Evolutionary conservation across 1,140 invertebrate species (phyloP).

Genomic region (Acromyrmex heyeri): DNA sequence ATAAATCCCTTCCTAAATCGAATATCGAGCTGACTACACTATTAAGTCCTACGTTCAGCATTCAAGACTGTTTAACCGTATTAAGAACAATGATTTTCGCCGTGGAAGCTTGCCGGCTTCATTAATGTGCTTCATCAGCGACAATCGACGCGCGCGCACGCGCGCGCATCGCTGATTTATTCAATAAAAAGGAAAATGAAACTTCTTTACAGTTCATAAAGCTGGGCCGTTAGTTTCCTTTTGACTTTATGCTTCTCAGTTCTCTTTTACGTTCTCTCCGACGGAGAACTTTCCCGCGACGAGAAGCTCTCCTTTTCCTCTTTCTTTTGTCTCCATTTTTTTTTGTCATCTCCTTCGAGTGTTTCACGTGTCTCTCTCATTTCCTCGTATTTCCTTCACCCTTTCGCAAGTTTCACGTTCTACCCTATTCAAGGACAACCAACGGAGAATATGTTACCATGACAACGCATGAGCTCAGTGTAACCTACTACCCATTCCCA

Average conservation of each 20-base stretch:
- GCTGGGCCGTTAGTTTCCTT: neutral
- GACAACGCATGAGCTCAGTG: conserved; percentile 78
- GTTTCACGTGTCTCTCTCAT: conserved; percentile 5
- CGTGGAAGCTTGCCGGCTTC: conserved; percentile 33
- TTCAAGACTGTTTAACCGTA: conserved; percentile 34
- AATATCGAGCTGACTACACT: conserved; percentile 26
- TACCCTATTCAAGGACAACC: conserved; percentile 80
- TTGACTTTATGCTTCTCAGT: conserved; percentile 30
- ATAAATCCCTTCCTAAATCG: conserved; percentile 18
- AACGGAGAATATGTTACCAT: conserved; percentile 80
- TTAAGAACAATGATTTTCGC: conserved; percentile 50
- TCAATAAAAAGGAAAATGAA: conserved; percentile 29
- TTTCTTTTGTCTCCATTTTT: conserved; percentile 17
- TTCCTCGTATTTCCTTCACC: conserved; percentile 4
- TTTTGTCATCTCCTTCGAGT: neutral
- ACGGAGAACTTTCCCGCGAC: conserved; percentile 20
- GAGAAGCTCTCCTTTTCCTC: conserved; percentile 28
- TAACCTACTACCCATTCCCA: conserved; percentile 77
- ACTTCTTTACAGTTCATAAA: conserved; percentile 15
- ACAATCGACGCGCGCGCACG: neutral
- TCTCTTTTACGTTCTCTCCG: neutral
- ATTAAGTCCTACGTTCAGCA: conserved; percentile 26
- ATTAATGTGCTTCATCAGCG: conserved; percentile 45
- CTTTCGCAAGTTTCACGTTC: conserved; percentile 36
- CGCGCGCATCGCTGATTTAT: conserved; percentile 22